Conservation (phyloP, 1,140 invertebrate genomes). For the Amphibalanus amphitrite region DNA sequence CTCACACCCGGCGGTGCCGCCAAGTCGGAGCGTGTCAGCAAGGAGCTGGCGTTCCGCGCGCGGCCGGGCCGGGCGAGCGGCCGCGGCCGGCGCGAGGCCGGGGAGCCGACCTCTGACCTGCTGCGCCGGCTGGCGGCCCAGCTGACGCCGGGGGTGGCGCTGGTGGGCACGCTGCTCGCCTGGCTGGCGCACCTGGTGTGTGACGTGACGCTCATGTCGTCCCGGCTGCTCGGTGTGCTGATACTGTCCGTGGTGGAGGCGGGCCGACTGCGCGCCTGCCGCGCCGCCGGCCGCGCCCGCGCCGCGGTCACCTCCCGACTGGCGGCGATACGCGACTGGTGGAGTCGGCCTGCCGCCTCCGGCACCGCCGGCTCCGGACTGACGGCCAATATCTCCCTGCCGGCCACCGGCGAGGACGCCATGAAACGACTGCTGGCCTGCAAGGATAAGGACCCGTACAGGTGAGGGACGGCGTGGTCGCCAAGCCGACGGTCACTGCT, state of each 20-base stretch:
- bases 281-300: too few relatives aligned
- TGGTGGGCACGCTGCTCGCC: neutral
- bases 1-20: neutral
- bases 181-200: slow-evolving; percentile 2
- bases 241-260: neutral
- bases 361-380: slow-evolving; percentile 29
- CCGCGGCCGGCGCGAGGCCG: neutral
- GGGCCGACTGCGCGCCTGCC: too few relatives aligned
- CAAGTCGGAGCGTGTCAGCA: neutral
- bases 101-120: neutral
- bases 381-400: slow-evolving; percentile 60
- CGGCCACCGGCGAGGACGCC: slow-evolving; percentile 78
- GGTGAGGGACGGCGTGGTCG: neutral
- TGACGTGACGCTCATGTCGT: neutral
- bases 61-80: too few relatives aligned
- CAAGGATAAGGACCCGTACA: slow-evolving; percentile 84
- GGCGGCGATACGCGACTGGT: neutral
- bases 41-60: neutral
- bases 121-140: neutral
- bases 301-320: neutral
- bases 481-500: too few relatives aligned
- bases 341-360: too few relatives aligned
- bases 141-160: neutral
- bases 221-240: neutral
- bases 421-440: slow-evolving; percentile 79